Evolutionary conservation across 2,888 invertebrate genomes (phyloP).

Genomic region (Caenorhabditis panamensis): DNA sequence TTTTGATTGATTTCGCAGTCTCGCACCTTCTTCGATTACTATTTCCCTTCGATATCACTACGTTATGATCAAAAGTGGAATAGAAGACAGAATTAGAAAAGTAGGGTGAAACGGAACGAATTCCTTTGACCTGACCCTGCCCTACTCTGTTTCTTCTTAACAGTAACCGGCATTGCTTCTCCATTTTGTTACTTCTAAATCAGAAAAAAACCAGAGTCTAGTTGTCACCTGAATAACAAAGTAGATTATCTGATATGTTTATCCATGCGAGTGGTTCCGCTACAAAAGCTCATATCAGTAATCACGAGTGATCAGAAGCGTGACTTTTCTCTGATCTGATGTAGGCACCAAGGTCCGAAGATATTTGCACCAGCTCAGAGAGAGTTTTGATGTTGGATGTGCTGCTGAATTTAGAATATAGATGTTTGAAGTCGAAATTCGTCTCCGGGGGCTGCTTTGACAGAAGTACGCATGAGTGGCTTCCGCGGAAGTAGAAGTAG

Average conservation of each 20-base stretch:
- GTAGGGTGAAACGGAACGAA: conserved; percentile 1
- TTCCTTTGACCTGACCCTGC: too few relatives aligned
- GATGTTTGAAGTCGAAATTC: conserved; percentile 49
- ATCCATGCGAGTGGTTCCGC: background rate
- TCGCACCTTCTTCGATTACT: conserved; percentile 18
- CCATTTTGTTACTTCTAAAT: background rate
- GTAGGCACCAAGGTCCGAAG: background rate
- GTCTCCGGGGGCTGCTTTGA: conserved; percentile 46
- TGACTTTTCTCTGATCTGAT: conserved; percentile 5
- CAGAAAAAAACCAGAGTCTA: background rate
- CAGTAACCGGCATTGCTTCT: background rate
- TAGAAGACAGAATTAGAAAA: background rate
- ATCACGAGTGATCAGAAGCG: background rate
- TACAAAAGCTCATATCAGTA: background rate
- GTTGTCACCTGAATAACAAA: background rate
- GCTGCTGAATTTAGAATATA: conserved; percentile 46
- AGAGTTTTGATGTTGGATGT: conserved; percentile 39
- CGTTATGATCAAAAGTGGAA: background rate
- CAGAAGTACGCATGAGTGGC: conserved; percentile 36
- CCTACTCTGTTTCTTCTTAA: background rate
- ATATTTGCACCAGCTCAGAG: background rate
- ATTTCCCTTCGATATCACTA: background rate
- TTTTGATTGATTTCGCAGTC: conserved; percentile 47
- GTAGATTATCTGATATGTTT: background rate
- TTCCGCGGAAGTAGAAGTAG: background rate